Base-by-base conservation (phyloP, 2,797 vertebrate genomes). In the Lacerta bilineata region DNA sequence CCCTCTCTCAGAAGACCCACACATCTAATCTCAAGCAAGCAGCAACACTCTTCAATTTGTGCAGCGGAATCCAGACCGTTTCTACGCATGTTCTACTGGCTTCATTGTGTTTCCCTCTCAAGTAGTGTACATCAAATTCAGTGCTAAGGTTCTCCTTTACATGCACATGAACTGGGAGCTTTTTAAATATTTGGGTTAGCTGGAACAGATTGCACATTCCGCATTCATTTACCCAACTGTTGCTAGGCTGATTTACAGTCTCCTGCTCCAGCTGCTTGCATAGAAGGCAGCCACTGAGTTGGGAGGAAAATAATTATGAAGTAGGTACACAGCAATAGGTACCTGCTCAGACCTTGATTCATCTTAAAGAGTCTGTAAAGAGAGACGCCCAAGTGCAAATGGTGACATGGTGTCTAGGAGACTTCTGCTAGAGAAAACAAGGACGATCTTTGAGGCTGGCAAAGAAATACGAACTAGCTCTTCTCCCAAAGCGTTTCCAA, bases 401-500 rank as follows among this genome's bases (percentile, higher is more conserved):
- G n/a, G 27, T 13, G 13, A n/a, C 15, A 55, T 55, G 50, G 50
- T 55, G 50, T 55, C 71, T 20, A 50, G 33, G 23, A 41, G 5
- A 43, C 43, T 59, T 17, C 59, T 61, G 36, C 5, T 76, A 27
- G 74, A 43, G 29, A 66, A 46, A 46, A 43, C 18, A 41, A 50
- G 61, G 36, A 36, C 72, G 25, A 17, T 74, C 9, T 29, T 7
- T n/a, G n/a, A 33, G 20, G 13, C 18, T 46, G 55, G n/a, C 20
- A 79, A 74, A 88, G 83, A 46, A 46, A 79, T 76, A 25, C 39
- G 76, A 11, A 39, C 20, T 91, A 86, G 88, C 55, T 39, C 78
- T 85, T 85, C 76, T 87, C 83, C 59, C 33, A 90, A 61, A 71
- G 83, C 89, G 20, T 85, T 87, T 83, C 88, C 84, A 89, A 59